Percentiles rank a stretch among this genome's conserved stretches.
These are phyloP conservation scores for Sebastiscus albofasciatus DNA, from an alignment of 2,797 vertebrate genomes.

Conservation along the genomic window DNA sequence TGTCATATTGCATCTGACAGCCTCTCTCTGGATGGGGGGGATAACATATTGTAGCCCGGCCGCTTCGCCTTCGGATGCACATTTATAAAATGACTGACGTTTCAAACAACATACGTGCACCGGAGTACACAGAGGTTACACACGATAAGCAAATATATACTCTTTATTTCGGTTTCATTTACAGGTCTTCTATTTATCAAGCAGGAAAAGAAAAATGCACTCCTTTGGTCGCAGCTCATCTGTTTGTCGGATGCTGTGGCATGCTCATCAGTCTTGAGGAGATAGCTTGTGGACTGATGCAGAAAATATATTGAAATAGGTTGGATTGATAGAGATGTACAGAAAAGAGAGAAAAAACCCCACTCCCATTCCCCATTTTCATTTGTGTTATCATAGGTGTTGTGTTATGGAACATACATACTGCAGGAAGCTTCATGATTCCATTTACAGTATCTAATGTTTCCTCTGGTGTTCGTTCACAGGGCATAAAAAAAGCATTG, in stretches of 20 bases:
- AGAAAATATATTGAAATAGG: conserved; percentile 72
- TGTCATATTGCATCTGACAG: conserved; percentile 60
- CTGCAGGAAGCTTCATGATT: conserved; percentile 32
- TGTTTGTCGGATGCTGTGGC: conserved; percentile 56
- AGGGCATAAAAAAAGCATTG: conserved; percentile 7
- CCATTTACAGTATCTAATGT: conserved; percentile 32
- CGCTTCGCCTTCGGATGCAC: conserved; percentile 40
- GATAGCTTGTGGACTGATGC: conserved; percentile 61
- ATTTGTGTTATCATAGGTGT: conserved; percentile 42
- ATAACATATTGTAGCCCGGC: conserved; percentile 37
- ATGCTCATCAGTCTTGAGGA: conserved; percentile 61
- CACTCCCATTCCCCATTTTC: conserved; percentile 16
- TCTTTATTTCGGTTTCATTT: conserved; percentile 50
- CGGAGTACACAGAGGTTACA: conserved; percentile 33
- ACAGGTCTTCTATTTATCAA: conserved; percentile 62
- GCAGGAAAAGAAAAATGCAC: conserved; percentile 53
- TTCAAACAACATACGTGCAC: conserved; percentile 10
- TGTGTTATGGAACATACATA: conserved; percentile 20
- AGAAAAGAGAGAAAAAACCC: conserved; percentile 27
- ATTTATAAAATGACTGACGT: conserved; percentile 54
- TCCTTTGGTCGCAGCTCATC: conserved; percentile 56
- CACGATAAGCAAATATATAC: conserved; percentile 48
- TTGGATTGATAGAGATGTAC: conserved; percentile 62
- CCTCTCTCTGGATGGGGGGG: conserved; percentile 24
- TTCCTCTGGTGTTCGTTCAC: conserved; percentile 29